Percentiles rank a stretch among this genome's conserved stretches.
Conservation (phyloP, 2,797 vertebrate species). For the Hippopotamyrus pictus region DNA sequence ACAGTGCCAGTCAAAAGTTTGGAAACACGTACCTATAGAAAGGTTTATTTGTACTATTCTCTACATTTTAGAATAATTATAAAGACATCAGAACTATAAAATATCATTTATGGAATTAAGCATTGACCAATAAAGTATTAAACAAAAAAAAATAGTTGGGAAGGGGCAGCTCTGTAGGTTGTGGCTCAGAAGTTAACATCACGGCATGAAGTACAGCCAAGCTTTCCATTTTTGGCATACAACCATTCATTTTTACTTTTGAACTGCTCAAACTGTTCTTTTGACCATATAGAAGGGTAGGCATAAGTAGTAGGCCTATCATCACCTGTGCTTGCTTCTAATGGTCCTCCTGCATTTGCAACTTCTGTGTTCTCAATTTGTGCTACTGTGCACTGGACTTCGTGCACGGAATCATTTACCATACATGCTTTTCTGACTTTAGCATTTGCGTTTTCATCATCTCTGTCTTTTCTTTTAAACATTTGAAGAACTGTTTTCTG, state of each 20-base stretch:
- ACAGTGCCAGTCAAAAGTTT: neutral
- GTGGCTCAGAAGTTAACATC: neutral
- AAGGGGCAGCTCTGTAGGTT: neutral
- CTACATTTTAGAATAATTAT: neutral
- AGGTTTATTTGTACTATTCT: neutral
- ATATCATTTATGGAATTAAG: neutral
- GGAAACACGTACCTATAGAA: neutral
- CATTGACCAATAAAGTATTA: neutral
- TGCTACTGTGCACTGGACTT: too few species aligned
- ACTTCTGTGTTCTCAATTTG: too few species aligned
- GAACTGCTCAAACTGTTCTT: neutral
- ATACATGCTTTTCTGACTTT: too few species aligned
- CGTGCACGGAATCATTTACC: too few species aligned
- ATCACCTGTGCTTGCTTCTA: neutral
- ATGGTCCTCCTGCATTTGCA: too few species aligned
- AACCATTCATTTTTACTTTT: conserved; percentile 3
- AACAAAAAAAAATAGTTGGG: neutral
- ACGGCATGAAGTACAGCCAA: neutral
- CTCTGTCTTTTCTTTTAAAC: too few species aligned
- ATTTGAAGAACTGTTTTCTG: too few species aligned
- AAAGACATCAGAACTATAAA: neutral
- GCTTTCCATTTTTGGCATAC: neutral
- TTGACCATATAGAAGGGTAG: neutral
- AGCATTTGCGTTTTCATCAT: too few species aligned
- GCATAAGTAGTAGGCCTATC: neutral